phyloP scores from a whole-genome alignment of 2,888 invertebrate species.

The Drosophila subsilvestris region DNA sequence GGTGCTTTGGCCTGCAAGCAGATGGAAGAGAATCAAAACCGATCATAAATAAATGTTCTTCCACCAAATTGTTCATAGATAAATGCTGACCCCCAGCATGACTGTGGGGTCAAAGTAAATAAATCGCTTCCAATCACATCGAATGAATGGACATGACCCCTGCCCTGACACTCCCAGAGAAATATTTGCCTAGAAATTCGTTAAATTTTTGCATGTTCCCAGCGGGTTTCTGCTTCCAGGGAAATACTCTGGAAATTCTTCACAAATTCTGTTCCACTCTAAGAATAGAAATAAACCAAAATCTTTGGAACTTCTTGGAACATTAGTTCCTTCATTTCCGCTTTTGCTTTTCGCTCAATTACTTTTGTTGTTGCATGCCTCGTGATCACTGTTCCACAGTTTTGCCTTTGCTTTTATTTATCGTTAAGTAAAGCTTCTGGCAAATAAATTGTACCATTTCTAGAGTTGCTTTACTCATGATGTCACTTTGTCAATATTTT shows the following conservation, averaged over 20 bases:
- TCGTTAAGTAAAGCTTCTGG: constrained; percentile 40
- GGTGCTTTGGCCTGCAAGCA: constrained; percentile 59
- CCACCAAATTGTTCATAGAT: constrained; percentile 57
- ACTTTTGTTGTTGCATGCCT: constrained; percentile 25
- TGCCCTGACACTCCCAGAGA: not conserved
- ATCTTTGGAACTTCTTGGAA: constrained; percentile 22
- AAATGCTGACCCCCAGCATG: constrained; percentile 45
- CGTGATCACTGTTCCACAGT: constrained; percentile 26
- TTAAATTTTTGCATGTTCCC: constrained; percentile 26
- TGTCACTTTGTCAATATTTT: constrained; percentile 74
- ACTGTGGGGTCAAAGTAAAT: constrained; percentile 18
- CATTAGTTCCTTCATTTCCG: constrained; percentile 41
- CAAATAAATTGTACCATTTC: constrained; percentile 38
- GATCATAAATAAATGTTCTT: constrained; percentile 50
- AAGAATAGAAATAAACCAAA: constrained; percentile 23
- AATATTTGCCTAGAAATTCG: constrained; percentile 54
- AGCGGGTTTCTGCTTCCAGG: no score
- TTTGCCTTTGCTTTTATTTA: constrained; percentile 25
- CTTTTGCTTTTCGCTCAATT: constrained; percentile 36
- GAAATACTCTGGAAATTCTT: not conserved
- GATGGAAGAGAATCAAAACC: constrained; percentile 11
- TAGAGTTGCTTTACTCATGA: constrained; percentile 42
- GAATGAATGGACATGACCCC: constrained; percentile 39
- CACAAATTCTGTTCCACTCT: not conserved
- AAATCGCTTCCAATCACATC: constrained; percentile 35